These are phyloP conservation scores for Labia minor DNA, from an alignment of 2,888 invertebrate species.

Conservation along the genomic window DNA sequence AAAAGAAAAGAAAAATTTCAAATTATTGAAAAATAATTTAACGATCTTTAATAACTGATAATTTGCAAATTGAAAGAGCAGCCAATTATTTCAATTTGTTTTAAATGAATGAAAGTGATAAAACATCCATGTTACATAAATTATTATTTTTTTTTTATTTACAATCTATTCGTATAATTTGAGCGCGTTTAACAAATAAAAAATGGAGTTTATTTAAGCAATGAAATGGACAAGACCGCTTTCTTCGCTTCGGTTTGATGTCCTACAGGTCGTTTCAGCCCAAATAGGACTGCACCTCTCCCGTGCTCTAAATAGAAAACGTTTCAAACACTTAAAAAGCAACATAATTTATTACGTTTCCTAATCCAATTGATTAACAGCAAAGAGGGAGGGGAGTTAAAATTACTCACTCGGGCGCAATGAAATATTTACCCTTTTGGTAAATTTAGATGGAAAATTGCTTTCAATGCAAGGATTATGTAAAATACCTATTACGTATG, in stretches of 20 bases:
- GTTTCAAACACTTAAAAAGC: neutral
- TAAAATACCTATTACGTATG: no score
- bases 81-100: neutral
- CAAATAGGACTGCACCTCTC: neutral
- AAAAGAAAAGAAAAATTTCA: no score
- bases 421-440: neutral
- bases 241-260: neutral
- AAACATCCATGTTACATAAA: neutral
- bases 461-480: neutral
- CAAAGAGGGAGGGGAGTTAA: neutral
- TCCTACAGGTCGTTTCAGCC: neutral
- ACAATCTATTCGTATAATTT: neutral
- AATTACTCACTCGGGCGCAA: neutral
- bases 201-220: neutral
- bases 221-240: neutral
- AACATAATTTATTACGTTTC: slow-evolving; percentile 13
- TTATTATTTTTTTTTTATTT: neutral
- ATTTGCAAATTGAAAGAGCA: no score
- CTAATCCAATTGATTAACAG: neutral
- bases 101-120: neutral
- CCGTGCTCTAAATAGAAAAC: slow-evolving; percentile 8
- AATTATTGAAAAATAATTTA: no score
- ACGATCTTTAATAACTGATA: no score
- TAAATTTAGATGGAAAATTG: neutral
- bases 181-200: neutral